Evolutionary conservation across 2,113 vertebrate species (phyloP).

Genomic region (Nibea coibor): DNA sequence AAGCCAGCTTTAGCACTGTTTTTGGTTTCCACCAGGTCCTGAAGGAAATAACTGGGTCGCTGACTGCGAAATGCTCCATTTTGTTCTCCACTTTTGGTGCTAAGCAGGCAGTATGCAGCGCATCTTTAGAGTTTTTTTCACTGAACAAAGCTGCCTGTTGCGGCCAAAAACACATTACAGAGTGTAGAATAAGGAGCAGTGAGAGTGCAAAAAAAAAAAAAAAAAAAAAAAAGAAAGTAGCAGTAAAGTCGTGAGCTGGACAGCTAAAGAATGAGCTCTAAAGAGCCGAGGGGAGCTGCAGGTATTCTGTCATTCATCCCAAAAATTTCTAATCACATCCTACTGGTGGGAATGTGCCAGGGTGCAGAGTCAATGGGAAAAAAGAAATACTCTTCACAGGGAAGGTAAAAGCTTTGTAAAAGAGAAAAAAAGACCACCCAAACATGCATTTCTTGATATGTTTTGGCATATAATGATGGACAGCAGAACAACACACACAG

Average conservation of each 20-base stretch:
- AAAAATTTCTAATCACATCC: background rate
- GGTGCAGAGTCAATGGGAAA: background rate
- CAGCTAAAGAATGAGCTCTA: background rate
- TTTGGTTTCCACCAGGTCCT: background rate
- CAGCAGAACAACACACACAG: slow-evolving; percentile 21
- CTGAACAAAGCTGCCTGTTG: no score
- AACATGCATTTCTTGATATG: background rate
- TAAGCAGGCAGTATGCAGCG: background rate
- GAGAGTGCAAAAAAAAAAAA: background rate
- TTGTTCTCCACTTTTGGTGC: background rate
- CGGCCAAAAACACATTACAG: background rate
- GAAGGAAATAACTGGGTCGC: background rate
- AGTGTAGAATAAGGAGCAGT: no score
- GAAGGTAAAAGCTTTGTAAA: background rate
- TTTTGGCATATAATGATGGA: slow-evolving; percentile 17
- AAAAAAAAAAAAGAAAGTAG: background rate
- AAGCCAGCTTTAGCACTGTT: background rate
- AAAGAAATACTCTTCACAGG: background rate
- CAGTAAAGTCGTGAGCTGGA: background rate
- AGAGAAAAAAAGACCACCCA: background rate
- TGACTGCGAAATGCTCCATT: background rate
- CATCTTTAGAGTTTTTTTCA: no score
- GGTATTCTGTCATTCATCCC: background rate
- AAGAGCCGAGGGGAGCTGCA: background rate
- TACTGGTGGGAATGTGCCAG: background rate